Conservation (phyloP, 2,888 invertebrate genomes). For the Synergus laeviventris region DNA sequence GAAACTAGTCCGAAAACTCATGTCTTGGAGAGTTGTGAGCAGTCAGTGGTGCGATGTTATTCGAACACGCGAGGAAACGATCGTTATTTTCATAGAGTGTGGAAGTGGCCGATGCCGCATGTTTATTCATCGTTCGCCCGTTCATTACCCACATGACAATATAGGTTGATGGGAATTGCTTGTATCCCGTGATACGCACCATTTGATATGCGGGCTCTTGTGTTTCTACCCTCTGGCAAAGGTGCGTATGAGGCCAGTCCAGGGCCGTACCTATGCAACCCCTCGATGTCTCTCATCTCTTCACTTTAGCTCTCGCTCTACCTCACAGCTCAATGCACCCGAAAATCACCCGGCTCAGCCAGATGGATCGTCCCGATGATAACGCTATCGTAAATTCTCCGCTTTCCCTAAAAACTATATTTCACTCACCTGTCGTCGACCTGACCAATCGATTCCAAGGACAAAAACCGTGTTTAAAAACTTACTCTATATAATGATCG, state of each 20-base stretch:
- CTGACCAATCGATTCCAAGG: constrained; percentile 4
- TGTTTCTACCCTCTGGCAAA: constrained; percentile 42
- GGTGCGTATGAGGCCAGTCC: constrained; percentile 5
- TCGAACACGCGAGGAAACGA: constrained; percentile 51
- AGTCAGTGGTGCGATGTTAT: constrained; percentile 26
- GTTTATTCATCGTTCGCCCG: constrained; percentile 73
- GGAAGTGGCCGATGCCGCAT: constrained; percentile 63
- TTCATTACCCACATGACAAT: constrained; percentile 76
- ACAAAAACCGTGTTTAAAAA: constrained; percentile 12
- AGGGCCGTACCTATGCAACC: constrained; percentile 45
- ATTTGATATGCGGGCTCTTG: constrained; percentile 73
- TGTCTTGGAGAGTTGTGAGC: constrained; percentile 14
- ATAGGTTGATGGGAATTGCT: constrained; percentile 75
- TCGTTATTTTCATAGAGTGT: constrained; percentile 63
- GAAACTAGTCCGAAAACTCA: background rate
- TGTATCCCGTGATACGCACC: constrained; percentile 73
- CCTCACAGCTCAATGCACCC: constrained; percentile 28
- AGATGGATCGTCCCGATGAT: constrained; percentile 18
- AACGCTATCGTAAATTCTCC: constrained; percentile 15
- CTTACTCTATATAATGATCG: background rate
- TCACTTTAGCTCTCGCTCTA: constrained; percentile 15
- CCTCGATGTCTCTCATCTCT: constrained; percentile 39
- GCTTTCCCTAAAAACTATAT: constrained; percentile 22
- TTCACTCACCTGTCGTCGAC: constrained; percentile 37
- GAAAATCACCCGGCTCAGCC: constrained; percentile 14